Evolutionary conservation across 2,113 vertebrate genomes (phyloP), one percentile per base, ranked within the genome.

Genomic region (Peromyscus leucopus): DNA sequence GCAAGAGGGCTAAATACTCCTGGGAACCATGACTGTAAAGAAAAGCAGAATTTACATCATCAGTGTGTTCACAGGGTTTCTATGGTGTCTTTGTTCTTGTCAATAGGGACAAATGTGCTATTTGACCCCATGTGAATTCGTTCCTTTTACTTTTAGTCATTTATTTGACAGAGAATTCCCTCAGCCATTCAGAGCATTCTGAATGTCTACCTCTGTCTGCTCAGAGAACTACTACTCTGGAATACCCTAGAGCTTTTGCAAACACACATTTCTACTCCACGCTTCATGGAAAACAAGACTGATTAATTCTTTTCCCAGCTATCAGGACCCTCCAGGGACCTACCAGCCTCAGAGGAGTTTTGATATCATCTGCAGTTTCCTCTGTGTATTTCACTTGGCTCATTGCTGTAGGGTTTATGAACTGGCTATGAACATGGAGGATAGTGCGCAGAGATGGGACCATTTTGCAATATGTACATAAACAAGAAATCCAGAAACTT

Each of bases 71-170:
- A 4, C 31, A 2, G 3, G 22, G 24, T 55, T 24, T 21, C 31
- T 4, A 48, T 0, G 0, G 42, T 28, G 13, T 75, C n/a, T 59
- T 24, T 26, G 33, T 19, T 12, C 8, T 3, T 15, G 2, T 57
- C 39, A 59, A 2, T 12, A 28, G 55, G 72, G 21, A 55, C 39
- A 46, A 57, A 36, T 2, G 42, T 65, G 24, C 74, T 87, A n/a
- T 33, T 11, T 61, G 76, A 72, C 48, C 11, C 24, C 2, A 4
- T 2, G 24, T 39, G 59, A 82, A 57, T 31, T 42, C 61, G 31
- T 33, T 42, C 57, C 21, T 55, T 57, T 10, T 11, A 7, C 57
- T n/a, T 21, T 57, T 8, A 75, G 31, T 33, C 55, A 67, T 63
- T 61, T 55, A 67, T 63, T 61, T 61, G 33, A 4, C 15, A n/a